Conservation (phyloP, 2,797 vertebrate species). For the Knipowitschia caucasica region DNA sequence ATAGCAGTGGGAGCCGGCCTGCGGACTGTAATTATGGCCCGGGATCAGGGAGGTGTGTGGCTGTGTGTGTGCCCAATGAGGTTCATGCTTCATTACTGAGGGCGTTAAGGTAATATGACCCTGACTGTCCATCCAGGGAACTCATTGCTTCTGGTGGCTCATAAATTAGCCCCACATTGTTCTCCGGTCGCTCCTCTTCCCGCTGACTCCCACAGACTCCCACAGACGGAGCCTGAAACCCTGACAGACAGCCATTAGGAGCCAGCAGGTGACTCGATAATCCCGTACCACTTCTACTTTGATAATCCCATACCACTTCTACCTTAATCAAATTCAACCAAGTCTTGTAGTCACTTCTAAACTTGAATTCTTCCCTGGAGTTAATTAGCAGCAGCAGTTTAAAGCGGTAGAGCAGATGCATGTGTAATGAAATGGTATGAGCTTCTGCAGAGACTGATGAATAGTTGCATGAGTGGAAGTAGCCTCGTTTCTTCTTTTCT, state of each 20-base stretch:
- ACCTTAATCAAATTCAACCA: constrained; percentile 44
- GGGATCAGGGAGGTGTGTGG: constrained; percentile 27
- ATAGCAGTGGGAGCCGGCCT: constrained; percentile 34
- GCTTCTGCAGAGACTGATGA: no score
- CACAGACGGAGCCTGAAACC: constrained; percentile 22
- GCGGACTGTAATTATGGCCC: constrained; percentile 50
- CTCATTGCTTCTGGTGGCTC: constrained; percentile 47
- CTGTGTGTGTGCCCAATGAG: constrained; percentile 34
- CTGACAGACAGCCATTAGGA: constrained; percentile 28
- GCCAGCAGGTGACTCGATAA: constrained; percentile 33
- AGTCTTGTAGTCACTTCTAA: constrained; percentile 30
- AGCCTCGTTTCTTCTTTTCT: no score
- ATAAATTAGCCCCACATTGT: constrained; percentile 48
- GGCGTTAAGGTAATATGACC: constrained; percentile 49
- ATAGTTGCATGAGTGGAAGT: no score
- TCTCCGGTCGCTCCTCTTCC: constrained; percentile 35
- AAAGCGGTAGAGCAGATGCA: background rate
- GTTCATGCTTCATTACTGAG: constrained; percentile 60
- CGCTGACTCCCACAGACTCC: constrained; percentile 33
- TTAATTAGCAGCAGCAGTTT: constrained; percentile 9
- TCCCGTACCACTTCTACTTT: no score
- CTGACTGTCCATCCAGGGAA: constrained; percentile 48
- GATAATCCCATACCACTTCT: constrained; percentile 34
- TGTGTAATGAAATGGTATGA: no score
- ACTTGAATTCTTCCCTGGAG: constrained; percentile 2